Evolutionary conservation across 1,140 invertebrate genomes (phyloP).

Genomic region (Chelonus insularis): DNA sequence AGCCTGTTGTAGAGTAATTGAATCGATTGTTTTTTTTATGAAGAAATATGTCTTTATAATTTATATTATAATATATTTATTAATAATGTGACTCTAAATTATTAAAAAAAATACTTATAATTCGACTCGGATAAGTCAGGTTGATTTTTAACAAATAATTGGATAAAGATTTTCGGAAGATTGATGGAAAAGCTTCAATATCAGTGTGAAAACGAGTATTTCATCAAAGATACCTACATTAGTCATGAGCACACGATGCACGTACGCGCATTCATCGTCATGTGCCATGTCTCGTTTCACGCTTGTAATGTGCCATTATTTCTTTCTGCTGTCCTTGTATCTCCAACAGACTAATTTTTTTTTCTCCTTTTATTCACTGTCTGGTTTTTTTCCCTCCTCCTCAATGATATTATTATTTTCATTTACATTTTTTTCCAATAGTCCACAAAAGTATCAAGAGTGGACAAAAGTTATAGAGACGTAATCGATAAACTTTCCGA

Average conservation of each 20-base stretch:
- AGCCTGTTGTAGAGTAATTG: too few species aligned
- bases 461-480: not conserved
- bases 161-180: not conserved
- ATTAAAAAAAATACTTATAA: too few species aligned
- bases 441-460: not conserved
- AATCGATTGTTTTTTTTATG: too few species aligned
- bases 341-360: too few species aligned
- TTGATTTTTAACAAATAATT: not conserved
- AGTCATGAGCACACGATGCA: slow-evolving; percentile 3
- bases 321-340: not conserved
- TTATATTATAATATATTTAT: too few species aligned
- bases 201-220: not conserved
- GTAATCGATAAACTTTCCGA: not conserved
- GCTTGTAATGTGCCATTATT: not conserved
- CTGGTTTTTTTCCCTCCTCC: not conserved
- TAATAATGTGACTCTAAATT: too few species aligned
- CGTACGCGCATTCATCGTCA: not conserved
- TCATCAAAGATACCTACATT: not conserved
- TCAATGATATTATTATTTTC: not conserved
- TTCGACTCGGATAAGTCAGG: too few species aligned
- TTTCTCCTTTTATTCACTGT: not conserved
- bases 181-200: not conserved
- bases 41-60: too few species aligned
- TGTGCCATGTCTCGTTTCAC: slow-evolving; percentile 4
- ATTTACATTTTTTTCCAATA: not conserved